Evolutionary conservation across 2,113 vertebrate species (phyloP), one percentile per base, ranked within the genome.

Genomic region (Smithornis capensis): DNA sequence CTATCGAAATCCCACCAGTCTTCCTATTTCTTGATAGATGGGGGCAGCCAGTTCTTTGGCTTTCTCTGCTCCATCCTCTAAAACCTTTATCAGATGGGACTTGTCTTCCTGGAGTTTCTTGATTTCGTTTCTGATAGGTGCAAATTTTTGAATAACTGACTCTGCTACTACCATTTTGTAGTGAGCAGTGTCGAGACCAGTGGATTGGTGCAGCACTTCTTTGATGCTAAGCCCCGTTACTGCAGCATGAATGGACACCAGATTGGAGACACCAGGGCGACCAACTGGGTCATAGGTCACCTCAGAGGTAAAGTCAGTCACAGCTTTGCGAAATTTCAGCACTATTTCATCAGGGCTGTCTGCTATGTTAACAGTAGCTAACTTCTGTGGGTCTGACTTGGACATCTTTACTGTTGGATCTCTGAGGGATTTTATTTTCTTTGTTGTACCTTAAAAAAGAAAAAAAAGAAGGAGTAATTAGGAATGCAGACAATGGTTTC

Each of bases 281-380:
- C 35, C 2, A 12, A 90, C 96, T 0, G 99, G 99, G 84, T 99
- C 98, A 1, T 98, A 99, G 74, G 99, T 99, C 79, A 99, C 98
- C 94, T 99, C 98, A 0, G 99, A 99, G 49, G 98, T 99, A 82
- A 98, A 99, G 98, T 99, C 99, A 2, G 99, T 99, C 92, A 99
- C 97, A 5, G 99, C 98, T 44, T 99, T 99, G 60, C 99, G 98
- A 83, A 99, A 97, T 75, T 99, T 99, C 59, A 98, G 95, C 50
- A 97, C 96, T 12, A 99, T 98, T 75, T 99, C 98, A 2, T 99
- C 99, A 0, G 99, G 98, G 42, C 98, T 97, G 97, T 99, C 99
- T 1, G 98, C 98, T 88, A 99, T 96, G 70, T n/a, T 80, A 12
- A 99, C 92, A 0, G 99, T 99, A 27, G 99, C 99, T 92, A 99